Base-by-base conservation (phyloP, 2,888 invertebrate genomes). In the Drosophila nr. perissopoda region DNA sequence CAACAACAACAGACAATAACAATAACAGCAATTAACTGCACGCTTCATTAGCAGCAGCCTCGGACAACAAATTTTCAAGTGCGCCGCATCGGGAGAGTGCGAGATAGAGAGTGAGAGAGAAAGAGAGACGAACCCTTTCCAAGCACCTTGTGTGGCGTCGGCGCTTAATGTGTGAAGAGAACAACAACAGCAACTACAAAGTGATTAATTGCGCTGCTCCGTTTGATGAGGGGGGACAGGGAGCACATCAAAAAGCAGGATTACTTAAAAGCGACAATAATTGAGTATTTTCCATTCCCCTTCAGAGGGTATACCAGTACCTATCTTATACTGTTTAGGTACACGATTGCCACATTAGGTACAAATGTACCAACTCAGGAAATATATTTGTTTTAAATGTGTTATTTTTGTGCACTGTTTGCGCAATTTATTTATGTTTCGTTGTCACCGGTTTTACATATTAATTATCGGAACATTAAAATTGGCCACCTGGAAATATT, bases 1-100 rank as follows among this genome's bases (percentile, higher is more conserved):
- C 58, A 69, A 33, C 42, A 51, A 38, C 34, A 73, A 18, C 51
- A 48, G 49, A 31, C 38, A 58, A 56, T 53, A 83, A 69, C 68
- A 81, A 82, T 80, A 78, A 79, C 70, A 86, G 68, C 87, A 82
- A 83, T 89, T 82, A 82, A 87, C 79, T 87, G 86, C 75, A 89
- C 83, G 90, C 74, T 90, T 82, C 88, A 88, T 90, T 85, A 76
- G 57, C 68, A 82, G 66, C 90, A 80, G 72, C 89, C 85, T 89
- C 81, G 61, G 90, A 78, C 85, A 86, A 86, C 87, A 90, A 89
- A 87, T 90, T 86, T 89, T 83, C 73, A 86, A 86, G 84, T 90
- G 89, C 69, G 78, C 75, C 58, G 59, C 66, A 52, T 34, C 45
- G 60, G 31, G 27, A 66, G 42, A 18, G 61, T 49, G 36, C 34